phyloP scores from a whole-genome alignment of 1,140 invertebrate species.

The Bombus pyrosoma region DNA sequence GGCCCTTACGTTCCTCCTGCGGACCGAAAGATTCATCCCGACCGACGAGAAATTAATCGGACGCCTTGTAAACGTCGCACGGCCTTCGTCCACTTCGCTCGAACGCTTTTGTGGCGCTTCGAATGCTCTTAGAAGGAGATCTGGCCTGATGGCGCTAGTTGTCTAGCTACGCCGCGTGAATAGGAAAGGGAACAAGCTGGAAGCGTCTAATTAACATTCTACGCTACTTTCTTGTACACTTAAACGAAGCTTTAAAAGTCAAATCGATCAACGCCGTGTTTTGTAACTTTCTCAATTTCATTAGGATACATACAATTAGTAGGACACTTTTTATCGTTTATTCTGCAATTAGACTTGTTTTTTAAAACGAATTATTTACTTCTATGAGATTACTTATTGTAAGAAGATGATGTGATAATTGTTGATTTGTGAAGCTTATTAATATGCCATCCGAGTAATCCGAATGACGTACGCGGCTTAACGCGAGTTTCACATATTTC shows the following conservation, averaged over 20 bases:
- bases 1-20: slow-evolving; percentile 25
- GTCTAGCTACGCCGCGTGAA: neutral
- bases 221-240: no score
- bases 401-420: no score
- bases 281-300: neutral
- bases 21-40: slow-evolving; percentile 55
- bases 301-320: no score
- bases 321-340: no score
- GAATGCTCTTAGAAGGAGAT: neutral
- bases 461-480: no score
- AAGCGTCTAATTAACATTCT: neutral
- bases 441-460: no score
- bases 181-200: neutral
- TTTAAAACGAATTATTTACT: no score
- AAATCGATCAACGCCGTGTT: neutral
- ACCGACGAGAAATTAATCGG: slow-evolving; percentile 52
- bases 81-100: slow-evolving; percentile 16
- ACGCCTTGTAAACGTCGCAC: slow-evolving; percentile 39
- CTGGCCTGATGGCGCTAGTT: neutral
- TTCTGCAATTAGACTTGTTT: no score
- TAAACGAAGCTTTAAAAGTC: neutral
- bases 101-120: neutral
- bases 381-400: no score
- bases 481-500: no score
- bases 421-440: no score